Percentiles rank a stretch among this genome's conserved stretches.
These are phyloP conservation scores for Diachasma alloeum DNA, from an alignment of 1,140 invertebrate genomes.

Conservation along the genomic window DNA sequence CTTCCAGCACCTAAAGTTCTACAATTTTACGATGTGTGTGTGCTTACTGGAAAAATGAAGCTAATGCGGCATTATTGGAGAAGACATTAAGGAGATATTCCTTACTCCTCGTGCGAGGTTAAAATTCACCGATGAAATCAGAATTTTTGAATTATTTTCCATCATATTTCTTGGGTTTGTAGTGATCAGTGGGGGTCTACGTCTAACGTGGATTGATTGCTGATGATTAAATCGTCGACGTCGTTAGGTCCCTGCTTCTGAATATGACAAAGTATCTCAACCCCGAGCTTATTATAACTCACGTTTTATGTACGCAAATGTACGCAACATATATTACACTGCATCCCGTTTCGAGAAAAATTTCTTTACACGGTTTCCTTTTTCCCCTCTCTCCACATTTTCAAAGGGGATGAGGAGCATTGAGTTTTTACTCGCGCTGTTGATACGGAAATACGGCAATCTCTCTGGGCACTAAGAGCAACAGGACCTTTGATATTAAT, in stretches of 20 bases:
- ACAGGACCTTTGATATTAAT: conserved; percentile 56
- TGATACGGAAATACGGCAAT: conserved; percentile 52
- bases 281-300: background rate
- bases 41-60: conserved; percentile 20
- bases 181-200: background rate
- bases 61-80: conserved; percentile 56
- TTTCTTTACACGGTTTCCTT: conserved; percentile 15
- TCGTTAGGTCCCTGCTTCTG: conserved; percentile 1
- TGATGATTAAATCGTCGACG: conserved; percentile 9
- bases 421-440: conserved; percentile 5
- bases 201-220: background rate
- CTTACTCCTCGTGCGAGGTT: background rate
- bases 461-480: conserved; percentile 55
- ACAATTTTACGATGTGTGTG: background rate
- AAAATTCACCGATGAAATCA: background rate
- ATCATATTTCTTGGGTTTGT: background rate
- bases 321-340: conserved; percentile 28
- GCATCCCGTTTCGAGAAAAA: conserved; percentile 28
- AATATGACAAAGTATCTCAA: background rate
- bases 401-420: background rate
- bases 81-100: conserved; percentile 46
- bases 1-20: background rate
- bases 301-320: conserved; percentile 25
- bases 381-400: background rate
- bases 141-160: background rate